Conservation (phyloP, 2,797 vertebrate genomes). For the Notolabrus celidotus region DNA sequence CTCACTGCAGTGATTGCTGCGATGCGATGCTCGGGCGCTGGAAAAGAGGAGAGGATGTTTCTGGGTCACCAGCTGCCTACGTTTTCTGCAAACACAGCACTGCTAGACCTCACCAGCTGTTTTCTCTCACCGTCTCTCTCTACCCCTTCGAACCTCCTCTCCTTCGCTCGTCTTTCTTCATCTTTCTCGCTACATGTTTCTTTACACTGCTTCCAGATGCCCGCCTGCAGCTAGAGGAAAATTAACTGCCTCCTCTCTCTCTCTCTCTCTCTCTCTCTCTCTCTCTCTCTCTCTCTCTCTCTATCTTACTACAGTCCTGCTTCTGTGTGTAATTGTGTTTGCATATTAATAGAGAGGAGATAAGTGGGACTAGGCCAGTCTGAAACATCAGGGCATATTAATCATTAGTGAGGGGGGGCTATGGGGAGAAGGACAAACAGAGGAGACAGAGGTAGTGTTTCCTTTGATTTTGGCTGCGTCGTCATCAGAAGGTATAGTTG, state of each 20-base stretch:
- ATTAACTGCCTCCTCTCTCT: slow-evolving; percentile 60
- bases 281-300: too few relatives aligned
- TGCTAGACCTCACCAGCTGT: slow-evolving; percentile 79
- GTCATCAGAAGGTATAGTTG: slow-evolving; percentile 27
- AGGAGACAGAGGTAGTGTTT: slow-evolving; percentile 13
- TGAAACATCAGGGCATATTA: slow-evolving; percentile 49
- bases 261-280: too few relatives aligned
- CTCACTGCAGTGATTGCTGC: slow-evolving; percentile 61
- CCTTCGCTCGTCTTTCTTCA: background rate
- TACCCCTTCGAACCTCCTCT: slow-evolving; percentile 57
- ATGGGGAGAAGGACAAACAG: slow-evolving; percentile 14
- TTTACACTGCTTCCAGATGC: slow-evolving; percentile 55
- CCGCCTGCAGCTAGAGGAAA: slow-evolving; percentile 63
- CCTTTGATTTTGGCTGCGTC: slow-evolving; percentile 37
- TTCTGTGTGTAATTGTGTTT: slow-evolving; percentile 61
- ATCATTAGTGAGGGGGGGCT: slow-evolving; percentile 39
- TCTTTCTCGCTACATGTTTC: slow-evolving; percentile 37
- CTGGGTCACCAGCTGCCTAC: slow-evolving; percentile 82
- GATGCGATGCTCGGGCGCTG: slow-evolving; percentile 41
- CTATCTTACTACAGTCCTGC: slow-evolving; percentile 27
- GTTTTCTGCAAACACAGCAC: slow-evolving; percentile 80
- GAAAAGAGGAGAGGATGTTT: slow-evolving; percentile 70
- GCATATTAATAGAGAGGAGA: slow-evolving; percentile 59
- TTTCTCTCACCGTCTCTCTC: slow-evolving; percentile 66
- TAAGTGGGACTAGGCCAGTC: slow-evolving; percentile 51